Evolutionary conservation across 2,797 vertebrate genomes (phyloP), one percentile per base, ranked within the genome.

Genomic region (Hippoglossus hippoglossus): DNA sequence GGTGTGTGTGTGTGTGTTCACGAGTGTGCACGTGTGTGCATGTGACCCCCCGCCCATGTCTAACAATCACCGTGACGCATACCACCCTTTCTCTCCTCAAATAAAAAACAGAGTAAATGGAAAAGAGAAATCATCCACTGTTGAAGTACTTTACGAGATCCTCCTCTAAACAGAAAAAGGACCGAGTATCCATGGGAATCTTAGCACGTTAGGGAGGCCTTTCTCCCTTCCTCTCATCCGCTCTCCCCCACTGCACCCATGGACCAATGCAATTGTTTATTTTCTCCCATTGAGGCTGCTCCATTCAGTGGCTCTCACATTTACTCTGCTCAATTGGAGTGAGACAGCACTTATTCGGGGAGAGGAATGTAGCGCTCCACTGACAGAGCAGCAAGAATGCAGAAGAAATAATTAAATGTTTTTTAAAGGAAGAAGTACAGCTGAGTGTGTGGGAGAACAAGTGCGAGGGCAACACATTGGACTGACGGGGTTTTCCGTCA

Each of bases 241-340:
- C 90, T 88, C 90, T 86, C 89, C 90, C 91, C 90, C 84, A 57
- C 91, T 89, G 88, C 89, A 92, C 90, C 87, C 90, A 90, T 89
- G 90, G 89, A 93, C 92, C 91, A 91, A 87, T 75, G 90, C 91
- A 90, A 93, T 93, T 93, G 93, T 92, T 94, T 94, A 94, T 94
- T 94, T 94, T 94, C 90, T 90, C 88, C 92, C 73, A 93, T 93
- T 94, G 93, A 93, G 81, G 88, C 87, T 85, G 83, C 86, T 91
- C 91, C 89, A 93, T 94, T 94, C 93, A 94, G 82, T 90, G 89
- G 91, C 87, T 84, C 89, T 91, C 89, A 89, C 92, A 92, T 93
- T 93, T 93, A 90, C 89, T 91, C 87, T 87, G 90, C 91, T 93
- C 91, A 92, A 93, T 91, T 93, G 93, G 91, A 92, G 91, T 92